These are phyloP conservation scores for Rhabditoides inermis DNA, from an alignment of 2,888 invertebrate species.

Conservation along the genomic window DNA sequence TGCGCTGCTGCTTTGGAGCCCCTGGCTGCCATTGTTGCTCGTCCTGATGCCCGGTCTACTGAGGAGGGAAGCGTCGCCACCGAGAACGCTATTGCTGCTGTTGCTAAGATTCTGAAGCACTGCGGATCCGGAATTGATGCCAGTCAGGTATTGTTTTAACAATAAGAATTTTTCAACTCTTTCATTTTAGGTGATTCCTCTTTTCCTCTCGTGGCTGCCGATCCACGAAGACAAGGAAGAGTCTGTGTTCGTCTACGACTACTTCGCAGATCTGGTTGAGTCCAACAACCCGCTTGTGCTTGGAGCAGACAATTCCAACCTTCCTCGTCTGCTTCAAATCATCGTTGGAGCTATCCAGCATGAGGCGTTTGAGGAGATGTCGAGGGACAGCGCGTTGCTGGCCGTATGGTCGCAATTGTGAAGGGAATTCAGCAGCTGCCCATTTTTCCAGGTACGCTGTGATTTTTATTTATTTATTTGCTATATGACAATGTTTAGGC, in stretches of 20 bases:
- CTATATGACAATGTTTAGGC: too few relatives aligned
- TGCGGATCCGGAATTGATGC: conserved; percentile 27
- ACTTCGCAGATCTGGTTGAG: conserved; percentile 87
- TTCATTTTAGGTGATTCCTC: conserved; percentile 36
- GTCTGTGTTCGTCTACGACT: conserved; percentile 85
- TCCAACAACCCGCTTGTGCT: conserved; percentile 64
- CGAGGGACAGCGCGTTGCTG: too few relatives aligned
- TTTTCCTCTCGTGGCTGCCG: conserved; percentile 77
- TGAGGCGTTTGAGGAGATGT: too few relatives aligned
- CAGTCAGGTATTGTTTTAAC: conserved; percentile 11
- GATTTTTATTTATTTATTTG: too few relatives aligned
- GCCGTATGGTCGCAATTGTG: too few relatives aligned
- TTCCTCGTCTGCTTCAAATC: too few relatives aligned
- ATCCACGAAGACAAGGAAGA: conserved; percentile 92
- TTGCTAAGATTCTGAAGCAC: conserved; percentile 73
- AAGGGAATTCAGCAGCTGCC: too few relatives aligned
- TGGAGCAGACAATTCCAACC: conserved; percentile 77
- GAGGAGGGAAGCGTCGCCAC: conserved; percentile 63
- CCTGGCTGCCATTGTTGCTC: conserved; percentile 48
- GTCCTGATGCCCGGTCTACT: conserved; percentile 24
- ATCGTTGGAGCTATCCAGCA: too few relatives aligned
- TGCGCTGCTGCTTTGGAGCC: conserved; percentile 55
- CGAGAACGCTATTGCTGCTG: conserved; percentile 96
- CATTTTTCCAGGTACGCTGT: too few relatives aligned
- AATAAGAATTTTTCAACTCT: neutral